phyloP scores from a whole-genome alignment of 2,888 invertebrate genomes.

The Ceraclea dissimilis region DNA sequence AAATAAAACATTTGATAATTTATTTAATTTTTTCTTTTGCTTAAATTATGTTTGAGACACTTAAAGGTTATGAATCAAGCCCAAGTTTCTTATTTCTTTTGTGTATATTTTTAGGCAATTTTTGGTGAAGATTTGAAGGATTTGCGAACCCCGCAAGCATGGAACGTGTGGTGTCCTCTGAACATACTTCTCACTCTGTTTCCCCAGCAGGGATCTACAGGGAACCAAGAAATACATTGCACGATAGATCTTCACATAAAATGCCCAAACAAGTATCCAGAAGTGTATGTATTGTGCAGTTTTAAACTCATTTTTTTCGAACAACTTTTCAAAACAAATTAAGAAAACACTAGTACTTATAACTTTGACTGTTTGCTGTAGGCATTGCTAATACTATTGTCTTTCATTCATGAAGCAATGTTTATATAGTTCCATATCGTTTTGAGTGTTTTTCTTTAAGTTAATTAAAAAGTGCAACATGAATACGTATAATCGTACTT shows the following conservation, averaged over 20 bases:
- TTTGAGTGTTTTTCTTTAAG: too few relatives aligned
- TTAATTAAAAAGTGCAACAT: too few relatives aligned
- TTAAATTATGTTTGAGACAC: too few relatives aligned
- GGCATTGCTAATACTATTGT: too few relatives aligned
- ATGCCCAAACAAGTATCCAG: constrained; percentile 72
- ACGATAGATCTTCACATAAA: constrained; percentile 67
- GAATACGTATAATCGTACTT: too few relatives aligned
- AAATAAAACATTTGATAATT: too few relatives aligned
- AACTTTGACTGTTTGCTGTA: too few relatives aligned
- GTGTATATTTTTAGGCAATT: constrained; percentile 57
- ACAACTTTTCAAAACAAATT: neutral
- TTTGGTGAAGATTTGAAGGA: constrained; percentile 65
- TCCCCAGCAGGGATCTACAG: constrained; percentile 70
- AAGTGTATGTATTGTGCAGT: constrained; percentile 53
- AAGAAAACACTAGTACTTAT: too few relatives aligned
- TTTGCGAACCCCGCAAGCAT: constrained; percentile 50
- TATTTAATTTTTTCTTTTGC: too few relatives aligned
- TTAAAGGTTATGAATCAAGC: too few relatives aligned
- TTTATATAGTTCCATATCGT: too few relatives aligned
- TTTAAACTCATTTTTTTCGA: constrained; percentile 6
- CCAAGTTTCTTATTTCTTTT: neutral
- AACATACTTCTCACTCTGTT: constrained; percentile 65
- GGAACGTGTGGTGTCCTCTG: constrained; percentile 65
- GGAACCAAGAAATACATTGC: constrained; percentile 57
- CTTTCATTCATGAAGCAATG: too few relatives aligned